Conservation (phyloP, 2,113 vertebrate genomes). For the Bos indicus region DNA sequence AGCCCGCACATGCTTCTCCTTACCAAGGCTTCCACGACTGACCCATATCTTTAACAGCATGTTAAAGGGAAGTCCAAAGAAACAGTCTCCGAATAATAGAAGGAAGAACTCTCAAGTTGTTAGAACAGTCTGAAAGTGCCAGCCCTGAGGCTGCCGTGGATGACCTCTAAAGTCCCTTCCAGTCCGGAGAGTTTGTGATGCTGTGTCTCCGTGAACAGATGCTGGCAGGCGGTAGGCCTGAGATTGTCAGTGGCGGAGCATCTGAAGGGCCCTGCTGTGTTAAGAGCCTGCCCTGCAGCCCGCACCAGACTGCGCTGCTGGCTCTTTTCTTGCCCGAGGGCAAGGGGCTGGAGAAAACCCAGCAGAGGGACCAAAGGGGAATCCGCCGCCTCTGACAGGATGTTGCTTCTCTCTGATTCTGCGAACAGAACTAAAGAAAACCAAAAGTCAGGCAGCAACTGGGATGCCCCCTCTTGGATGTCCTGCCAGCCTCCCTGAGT, state of each 20-base stretch:
- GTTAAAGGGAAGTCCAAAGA: not conserved
- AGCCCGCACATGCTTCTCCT: not conserved
- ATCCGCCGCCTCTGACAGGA: not conserved
- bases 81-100: not conserved
- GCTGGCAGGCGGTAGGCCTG: slow-evolving; percentile 10
- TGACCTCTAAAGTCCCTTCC: slow-evolving; percentile 48
- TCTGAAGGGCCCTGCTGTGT: slow-evolving; percentile 49
- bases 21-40: fast-evolving
- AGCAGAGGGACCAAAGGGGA: not conserved
- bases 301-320: not conserved
- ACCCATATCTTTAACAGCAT: not conserved
- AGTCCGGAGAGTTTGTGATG: slow-evolving; percentile 31
- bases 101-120: not conserved
- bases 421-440: not conserved
- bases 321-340: not conserved
- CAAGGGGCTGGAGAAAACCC: not conserved
- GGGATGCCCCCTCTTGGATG: not conserved
- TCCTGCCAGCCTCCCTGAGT: not conserved
- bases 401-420: not conserved
- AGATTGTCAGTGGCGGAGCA: not conserved
- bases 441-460: not conserved
- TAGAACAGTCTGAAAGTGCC: not conserved
- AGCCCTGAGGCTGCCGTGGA: not conserved
- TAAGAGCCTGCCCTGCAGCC: slow-evolving; percentile 36
- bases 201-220: slow-evolving; percentile 8